A percentile compares a stretch with the other conserved stretches of the same genome.
These are phyloP conservation scores for Hedychridium roseum DNA, from an alignment of 2,888 invertebrate species.

Conservation along the genomic window DNA sequence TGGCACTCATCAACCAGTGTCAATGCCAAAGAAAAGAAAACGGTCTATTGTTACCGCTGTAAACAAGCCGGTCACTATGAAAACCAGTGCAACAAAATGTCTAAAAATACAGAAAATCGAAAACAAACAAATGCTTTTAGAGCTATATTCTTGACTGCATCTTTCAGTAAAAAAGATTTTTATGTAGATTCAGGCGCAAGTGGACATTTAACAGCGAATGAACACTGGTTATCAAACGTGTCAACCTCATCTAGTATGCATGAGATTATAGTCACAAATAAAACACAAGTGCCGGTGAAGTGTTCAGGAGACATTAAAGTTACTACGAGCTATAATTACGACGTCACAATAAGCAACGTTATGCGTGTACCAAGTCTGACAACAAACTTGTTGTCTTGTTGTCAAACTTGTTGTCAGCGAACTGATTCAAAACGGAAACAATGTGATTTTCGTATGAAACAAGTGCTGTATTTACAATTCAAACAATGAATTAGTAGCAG, in stretches of 20 bases:
- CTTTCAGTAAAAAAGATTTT: slow-evolving; percentile 31
- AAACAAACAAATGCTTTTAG: slow-evolving; percentile 33
- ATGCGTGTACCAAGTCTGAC: slow-evolving; percentile 13
- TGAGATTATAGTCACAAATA: slow-evolving; percentile 3
- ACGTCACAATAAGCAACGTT: background rate
- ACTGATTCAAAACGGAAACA: slow-evolving; percentile 4
- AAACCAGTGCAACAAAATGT: slow-evolving; percentile 7
- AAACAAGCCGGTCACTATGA: slow-evolving; percentile 25
- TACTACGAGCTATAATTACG: background rate
- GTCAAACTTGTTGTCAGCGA: too few relatives aligned
- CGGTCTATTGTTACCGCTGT: slow-evolving; percentile 18
- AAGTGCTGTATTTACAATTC: background rate
- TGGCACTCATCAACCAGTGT: background rate
- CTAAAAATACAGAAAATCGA: background rate
- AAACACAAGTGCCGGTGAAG: background rate
- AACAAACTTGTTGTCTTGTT: slow-evolving; percentile 10
- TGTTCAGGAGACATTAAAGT: background rate
- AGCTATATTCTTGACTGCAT: slow-evolving; percentile 35
- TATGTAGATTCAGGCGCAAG: slow-evolving; percentile 46
- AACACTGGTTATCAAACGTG: slow-evolving; percentile 27
- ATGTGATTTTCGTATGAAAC: background rate
- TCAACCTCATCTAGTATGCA: background rate
- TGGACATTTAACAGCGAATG: slow-evolving; percentile 39
- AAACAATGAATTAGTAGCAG: background rate
- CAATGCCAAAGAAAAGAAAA: background rate